These are phyloP conservation scores for Peromyscus californicus DNA, from an alignment of 2,113 vertebrate species.

Conservation along the genomic window DNA sequence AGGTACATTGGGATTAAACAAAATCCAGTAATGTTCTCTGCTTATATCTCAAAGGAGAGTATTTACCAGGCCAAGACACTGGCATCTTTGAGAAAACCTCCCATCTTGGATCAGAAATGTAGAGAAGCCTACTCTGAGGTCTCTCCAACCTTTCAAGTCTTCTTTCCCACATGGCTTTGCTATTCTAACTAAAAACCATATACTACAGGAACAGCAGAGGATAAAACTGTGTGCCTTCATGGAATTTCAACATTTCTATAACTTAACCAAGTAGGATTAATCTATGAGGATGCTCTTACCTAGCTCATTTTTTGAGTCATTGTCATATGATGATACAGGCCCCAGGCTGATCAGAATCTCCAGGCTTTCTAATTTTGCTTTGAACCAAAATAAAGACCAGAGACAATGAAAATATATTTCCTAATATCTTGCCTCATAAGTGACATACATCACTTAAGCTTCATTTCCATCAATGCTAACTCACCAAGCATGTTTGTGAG, in stretches of 20 bases:
- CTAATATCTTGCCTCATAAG: not conserved
- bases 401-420: not conserved
- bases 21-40: conserved; percentile 13
- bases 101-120: not conserved
- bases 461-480: not conserved
- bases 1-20: not conserved
- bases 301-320: not conserved
- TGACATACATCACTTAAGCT: not conserved
- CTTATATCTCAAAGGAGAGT: conserved; percentile 29
- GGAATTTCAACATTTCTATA: not conserved
- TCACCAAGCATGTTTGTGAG: not conserved
- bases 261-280: conserved; percentile 32
- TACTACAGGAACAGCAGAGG: not conserved
- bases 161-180: not conserved
- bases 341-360: not conserved
- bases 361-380: not conserved
- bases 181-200: not conserved
- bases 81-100: not conserved
- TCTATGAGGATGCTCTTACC: not conserved
- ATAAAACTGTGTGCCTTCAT: not conserved
- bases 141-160: not conserved
- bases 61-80: not conserved
- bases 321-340: not conserved
- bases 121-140: not conserved
- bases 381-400: not conserved